These are phyloP conservation scores for Isaurus tuberculatus DNA, from an alignment of 92 coral and sea anemone species.

Conservation along the genomic window DNA sequence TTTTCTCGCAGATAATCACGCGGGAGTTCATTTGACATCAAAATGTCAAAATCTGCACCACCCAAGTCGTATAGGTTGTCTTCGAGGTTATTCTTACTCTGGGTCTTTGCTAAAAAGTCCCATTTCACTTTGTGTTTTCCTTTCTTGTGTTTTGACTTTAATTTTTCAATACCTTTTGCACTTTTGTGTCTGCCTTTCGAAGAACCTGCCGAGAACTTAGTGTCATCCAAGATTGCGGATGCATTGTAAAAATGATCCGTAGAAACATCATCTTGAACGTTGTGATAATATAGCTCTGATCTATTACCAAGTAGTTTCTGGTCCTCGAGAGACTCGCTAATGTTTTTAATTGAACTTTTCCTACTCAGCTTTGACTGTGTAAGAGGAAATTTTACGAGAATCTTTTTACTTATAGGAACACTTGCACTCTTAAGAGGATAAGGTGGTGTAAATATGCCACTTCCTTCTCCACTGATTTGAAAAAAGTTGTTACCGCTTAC, in stretches of 20 bases:
- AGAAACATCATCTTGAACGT: neutral
- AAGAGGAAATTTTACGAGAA: neutral
- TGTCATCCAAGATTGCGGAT: conserved; percentile 15
- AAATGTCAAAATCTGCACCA: conserved; percentile 89
- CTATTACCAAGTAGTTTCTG: neutral
- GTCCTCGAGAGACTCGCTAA: neutral
- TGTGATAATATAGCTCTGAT: neutral
- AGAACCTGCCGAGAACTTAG: conserved; percentile 24
- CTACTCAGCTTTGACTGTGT: neutral
- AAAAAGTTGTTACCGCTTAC: neutral
- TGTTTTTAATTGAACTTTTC: neutral
- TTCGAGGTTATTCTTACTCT: neutral
- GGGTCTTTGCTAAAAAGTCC: neutral
- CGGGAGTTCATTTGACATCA: conserved; percentile 90
- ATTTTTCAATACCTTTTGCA: neutral
- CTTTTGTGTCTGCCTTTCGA: conserved; percentile 8
- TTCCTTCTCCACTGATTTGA: conserved; percentile 3
- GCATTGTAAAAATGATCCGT: conserved; percentile 25
- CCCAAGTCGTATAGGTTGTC: conserved; percentile 79
- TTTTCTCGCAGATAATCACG: conserved; percentile 60
- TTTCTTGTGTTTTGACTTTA: neutral
- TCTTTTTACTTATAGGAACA: neutral
- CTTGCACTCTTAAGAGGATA: neutral
- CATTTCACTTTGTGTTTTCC: neutral
- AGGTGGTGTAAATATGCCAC: neutral